phyloP scores from a whole-genome alignment of 2,113 vertebrate species.

The Falcunculus frontatus region DNA sequence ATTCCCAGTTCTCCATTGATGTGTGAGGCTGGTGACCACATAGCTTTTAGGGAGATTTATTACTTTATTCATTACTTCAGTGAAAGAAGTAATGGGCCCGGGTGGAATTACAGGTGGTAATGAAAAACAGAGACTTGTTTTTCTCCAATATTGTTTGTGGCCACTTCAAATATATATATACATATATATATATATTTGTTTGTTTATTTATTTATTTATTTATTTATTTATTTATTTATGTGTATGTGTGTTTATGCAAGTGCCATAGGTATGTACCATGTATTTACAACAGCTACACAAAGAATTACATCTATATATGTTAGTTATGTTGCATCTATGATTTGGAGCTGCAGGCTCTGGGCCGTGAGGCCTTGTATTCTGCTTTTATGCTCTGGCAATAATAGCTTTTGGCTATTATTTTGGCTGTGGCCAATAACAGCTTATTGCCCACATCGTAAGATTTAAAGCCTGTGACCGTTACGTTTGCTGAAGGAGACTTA shows the following conservation, averaged over 20 bases:
- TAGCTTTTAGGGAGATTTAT: background rate
- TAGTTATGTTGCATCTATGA: background rate
- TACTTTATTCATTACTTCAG: background rate
- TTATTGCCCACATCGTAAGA: background rate
- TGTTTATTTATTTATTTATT: background rate
- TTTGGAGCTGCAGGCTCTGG: background rate
- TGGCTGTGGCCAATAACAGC: background rate
- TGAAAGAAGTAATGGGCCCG: background rate
- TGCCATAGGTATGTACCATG: background rate
- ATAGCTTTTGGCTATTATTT: background rate
- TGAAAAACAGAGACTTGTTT: background rate
- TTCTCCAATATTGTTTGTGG: background rate
- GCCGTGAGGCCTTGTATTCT: background rate
- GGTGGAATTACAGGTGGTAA: background rate
- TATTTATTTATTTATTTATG: background rate
- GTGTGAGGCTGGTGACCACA: background rate
- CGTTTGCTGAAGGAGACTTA: background rate
- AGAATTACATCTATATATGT: background rate
- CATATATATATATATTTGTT: background rate
- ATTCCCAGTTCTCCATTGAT: background rate
- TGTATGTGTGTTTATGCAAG: background rate
- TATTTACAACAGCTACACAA: background rate
- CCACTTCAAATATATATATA: background rate
- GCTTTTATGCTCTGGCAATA: background rate
- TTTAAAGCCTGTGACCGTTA: background rate